Evolutionary conservation across 2,797 vertebrate genomes (phyloP), one percentile per base, ranked within the genome.

Genomic region (Scarus forsteni): DNA sequence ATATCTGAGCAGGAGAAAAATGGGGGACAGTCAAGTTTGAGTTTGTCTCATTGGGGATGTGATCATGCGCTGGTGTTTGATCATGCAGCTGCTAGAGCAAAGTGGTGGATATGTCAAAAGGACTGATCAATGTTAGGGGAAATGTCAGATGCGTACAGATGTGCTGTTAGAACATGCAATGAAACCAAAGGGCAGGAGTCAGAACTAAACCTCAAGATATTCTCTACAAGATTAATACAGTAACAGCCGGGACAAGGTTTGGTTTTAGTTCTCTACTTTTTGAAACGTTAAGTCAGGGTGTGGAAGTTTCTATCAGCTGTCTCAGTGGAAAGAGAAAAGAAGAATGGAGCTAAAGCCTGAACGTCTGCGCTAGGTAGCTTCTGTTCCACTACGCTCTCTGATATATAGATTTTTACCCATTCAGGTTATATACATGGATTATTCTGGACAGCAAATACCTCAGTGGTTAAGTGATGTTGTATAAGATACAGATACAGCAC

Each of bases 1-100:
- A 95, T 46, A 60, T 97, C 97, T 99, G 91, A 12, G 14, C 18
- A 61, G 40, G 44, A 70, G 60, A 12, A 12, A 36, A 66, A 54
- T 12, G 57, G 10, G 50, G 9, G 55, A 19, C 60, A 35, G 7
- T 74, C 0, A 58, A 12, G 0, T 1, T 45, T 0, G 27, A 15
- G 19, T 36, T 51, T 3, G 35, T 52, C 3, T 12, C 10, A 14
- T 0, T 0, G 12, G 7, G 43, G 9, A 11, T 5, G 0, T 16
- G 15, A 64, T 19, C 62, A 71, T 58, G 61, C 58, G 44, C 0
- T 0, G 1, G 19, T 8, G 53, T 14, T 1, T 35, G 10, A 36
- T 60, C 75, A 74, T 88, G 84, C 80, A 83, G 59, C 45, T 12
- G 60, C 64, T 71, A 44, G 14, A 15, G 51, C 12, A 34, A 38